phyloP scores from a whole-genome alignment of 2,797 vertebrate genomes.

The Bovichtus variegatus region DNA sequence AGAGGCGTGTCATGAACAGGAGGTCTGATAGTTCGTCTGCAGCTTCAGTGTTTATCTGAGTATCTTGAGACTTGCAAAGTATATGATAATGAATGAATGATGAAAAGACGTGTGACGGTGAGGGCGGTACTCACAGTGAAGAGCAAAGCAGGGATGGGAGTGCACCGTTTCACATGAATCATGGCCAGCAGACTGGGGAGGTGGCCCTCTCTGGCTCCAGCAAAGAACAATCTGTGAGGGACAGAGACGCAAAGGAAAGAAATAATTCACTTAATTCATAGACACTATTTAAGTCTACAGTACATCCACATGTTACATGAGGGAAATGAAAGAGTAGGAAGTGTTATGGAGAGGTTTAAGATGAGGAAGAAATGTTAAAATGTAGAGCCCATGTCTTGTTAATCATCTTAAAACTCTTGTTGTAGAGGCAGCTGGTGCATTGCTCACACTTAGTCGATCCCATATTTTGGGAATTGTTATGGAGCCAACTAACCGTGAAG shows the following conservation, averaged over 20 bases:
- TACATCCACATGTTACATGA: neutral
- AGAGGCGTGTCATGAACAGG: neutral
- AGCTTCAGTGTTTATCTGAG: neutral
- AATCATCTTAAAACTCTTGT: neutral
- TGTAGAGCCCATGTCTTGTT: neutral
- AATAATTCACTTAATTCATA: neutral
- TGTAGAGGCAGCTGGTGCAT: neutral
- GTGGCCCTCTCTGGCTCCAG: slow-evolving; percentile 94
- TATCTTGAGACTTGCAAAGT: too few relatives aligned
- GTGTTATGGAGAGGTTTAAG: neutral
- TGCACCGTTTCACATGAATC: slow-evolving; percentile 94
- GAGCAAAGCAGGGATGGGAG: slow-evolving; percentile 93
- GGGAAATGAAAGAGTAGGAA: neutral
- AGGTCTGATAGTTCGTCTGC: neutral
- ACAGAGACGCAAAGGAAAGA: too few relatives aligned
- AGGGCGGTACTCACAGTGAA: slow-evolving; percentile 88
- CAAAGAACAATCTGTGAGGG: slow-evolving; percentile 90
- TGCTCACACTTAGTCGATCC: neutral
- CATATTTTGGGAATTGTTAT: neutral
- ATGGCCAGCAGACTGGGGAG: slow-evolving; percentile 94
- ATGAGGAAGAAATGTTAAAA: neutral
- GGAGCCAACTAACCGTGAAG: slow-evolving; percentile 87
- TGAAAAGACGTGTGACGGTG: neutral
- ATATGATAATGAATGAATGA: neutral
- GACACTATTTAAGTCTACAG: neutral